Percentiles rank a stretch among this genome's conserved stretches.
Evolutionary conservation across 2,797 vertebrate genomes (phyloP).

Genomic region (Neopelma chrysocephalum): DNA sequence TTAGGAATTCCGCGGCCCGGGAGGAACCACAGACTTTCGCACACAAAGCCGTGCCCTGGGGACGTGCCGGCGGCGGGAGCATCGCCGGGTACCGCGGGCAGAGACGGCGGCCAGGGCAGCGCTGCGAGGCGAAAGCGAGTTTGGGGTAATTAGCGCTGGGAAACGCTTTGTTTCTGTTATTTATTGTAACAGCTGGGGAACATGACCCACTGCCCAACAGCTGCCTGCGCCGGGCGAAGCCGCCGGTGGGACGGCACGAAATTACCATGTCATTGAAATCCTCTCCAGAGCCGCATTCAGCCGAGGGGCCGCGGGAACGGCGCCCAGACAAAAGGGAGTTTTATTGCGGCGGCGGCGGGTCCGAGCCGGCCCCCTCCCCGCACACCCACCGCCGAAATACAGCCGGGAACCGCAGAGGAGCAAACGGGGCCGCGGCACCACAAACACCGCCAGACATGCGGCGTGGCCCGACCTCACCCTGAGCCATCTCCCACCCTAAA

Average conservation of each 20-base stretch:
- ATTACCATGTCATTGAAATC: constrained; percentile 66
- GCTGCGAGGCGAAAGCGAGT: background rate
- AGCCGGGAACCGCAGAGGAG: background rate
- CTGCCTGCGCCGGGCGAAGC: constrained; percentile 25
- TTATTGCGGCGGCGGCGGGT: background rate
- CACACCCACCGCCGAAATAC: background rate
- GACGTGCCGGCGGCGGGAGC: background rate
- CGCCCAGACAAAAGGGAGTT: constrained; percentile 41
- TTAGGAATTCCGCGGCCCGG: constrained; percentile 49
- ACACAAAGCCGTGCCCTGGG: constrained; percentile 41
- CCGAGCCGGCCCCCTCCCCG: background rate
- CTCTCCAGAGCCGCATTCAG: constrained; percentile 30
- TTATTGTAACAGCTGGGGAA: constrained; percentile 56
- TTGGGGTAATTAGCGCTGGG: background rate
- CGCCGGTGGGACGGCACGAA: constrained; percentile 39
- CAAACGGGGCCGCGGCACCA: background rate
- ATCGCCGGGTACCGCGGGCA: background rate
- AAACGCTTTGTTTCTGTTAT: background rate
- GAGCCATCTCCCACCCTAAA: background rate
- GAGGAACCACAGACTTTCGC: constrained; percentile 33
- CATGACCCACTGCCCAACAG: constrained; percentile 35
- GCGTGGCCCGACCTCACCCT: rapidly evolving
- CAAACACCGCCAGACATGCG: rapidly evolving
- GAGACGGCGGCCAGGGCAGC: background rate
- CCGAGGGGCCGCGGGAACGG: constrained; percentile 15